Evolutionary conservation across 2,888 invertebrate species (phyloP).

Genomic region (Pandemis heparana): DNA sequence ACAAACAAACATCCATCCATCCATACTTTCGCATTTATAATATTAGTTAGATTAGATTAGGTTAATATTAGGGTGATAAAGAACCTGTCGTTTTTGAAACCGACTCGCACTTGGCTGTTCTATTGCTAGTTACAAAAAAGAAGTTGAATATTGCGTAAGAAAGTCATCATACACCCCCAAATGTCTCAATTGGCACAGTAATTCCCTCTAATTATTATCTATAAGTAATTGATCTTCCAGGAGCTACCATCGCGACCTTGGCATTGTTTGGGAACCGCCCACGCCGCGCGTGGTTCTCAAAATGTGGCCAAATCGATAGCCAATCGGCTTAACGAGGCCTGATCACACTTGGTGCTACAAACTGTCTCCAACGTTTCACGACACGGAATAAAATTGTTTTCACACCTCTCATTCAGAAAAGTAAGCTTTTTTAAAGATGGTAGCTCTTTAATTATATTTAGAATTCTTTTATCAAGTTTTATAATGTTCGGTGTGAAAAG

Average conservation of each 20-base stretch:
- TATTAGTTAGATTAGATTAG: too few relatives aligned
- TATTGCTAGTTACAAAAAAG: not conserved
- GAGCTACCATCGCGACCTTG: slow-evolving; percentile 21
- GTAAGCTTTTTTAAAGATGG: too few relatives aligned
- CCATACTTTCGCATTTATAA: too few relatives aligned
- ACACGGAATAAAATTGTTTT: not conserved
- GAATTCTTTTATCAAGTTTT: too few relatives aligned
- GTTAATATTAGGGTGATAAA: too few relatives aligned
- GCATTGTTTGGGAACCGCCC: not conserved
- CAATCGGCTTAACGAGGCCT: slow-evolving; percentile 33
- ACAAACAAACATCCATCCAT: too few relatives aligned
- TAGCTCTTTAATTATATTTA: too few relatives aligned
- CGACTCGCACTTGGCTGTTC: too few relatives aligned
- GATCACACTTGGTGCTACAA: not conserved
- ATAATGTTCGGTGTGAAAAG: too few relatives aligned
- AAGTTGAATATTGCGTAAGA: not conserved
- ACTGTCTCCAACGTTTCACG: slow-evolving; percentile 10
- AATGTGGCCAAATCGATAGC: slow-evolving; percentile 31
- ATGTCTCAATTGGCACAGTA: not conserved
- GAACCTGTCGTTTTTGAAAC: too few relatives aligned
- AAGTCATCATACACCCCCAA: not conserved
- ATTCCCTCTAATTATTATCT: not conserved
- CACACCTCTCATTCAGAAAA: too few relatives aligned
- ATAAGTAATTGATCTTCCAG: slow-evolving; percentile 15
- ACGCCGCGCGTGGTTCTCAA: slow-evolving; percentile 5